Conservation (phyloP, 2,113 vertebrate species). For the Silurus glanis region DNA sequence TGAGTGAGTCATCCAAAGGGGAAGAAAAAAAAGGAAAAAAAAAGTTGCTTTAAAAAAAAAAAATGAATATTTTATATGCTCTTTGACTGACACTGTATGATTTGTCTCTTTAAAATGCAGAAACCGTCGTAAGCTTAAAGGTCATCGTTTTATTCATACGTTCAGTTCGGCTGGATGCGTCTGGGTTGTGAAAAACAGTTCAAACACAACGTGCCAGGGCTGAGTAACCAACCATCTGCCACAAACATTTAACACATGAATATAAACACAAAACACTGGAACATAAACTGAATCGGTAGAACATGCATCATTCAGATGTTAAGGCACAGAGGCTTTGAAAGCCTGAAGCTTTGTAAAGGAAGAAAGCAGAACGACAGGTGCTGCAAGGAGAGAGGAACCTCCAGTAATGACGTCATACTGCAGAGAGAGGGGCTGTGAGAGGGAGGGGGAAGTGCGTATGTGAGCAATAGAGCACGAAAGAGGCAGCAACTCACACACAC, state of each 20-base stretch:
- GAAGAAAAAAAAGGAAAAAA: neutral
- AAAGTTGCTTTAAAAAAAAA: neutral
- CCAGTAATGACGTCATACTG: constrained; percentile 52
- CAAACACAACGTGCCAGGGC: constrained; percentile 5
- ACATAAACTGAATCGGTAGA: neutral
- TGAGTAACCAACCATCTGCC: constrained; percentile 37
- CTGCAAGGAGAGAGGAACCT: constrained; percentile 55
- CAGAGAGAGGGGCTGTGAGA: constrained; percentile 52
- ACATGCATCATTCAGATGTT: neutral
- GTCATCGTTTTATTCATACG: neutral
- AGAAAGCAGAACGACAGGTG: constrained; percentile 24
- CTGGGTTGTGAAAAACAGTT: neutral
- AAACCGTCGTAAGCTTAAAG: neutral
- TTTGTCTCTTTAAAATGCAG: neutral
- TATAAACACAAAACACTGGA: neutral
- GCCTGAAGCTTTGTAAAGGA: constrained; percentile 7
- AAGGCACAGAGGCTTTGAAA: neutral
- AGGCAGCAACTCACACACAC: constrained; percentile 11
- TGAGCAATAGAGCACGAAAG: neutral
- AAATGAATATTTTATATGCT: neutral
- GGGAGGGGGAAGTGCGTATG: constrained; percentile 48
- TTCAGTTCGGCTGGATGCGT: neutral
- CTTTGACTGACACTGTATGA: neutral
- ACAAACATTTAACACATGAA: neutral
- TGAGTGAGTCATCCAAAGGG: constrained; percentile 15